A percentile compares a stretch with the other conserved stretches of the same genome.
Conservation (phyloP, 2,113 vertebrate genomes). For the Microcebus tavaratra region DNA sequence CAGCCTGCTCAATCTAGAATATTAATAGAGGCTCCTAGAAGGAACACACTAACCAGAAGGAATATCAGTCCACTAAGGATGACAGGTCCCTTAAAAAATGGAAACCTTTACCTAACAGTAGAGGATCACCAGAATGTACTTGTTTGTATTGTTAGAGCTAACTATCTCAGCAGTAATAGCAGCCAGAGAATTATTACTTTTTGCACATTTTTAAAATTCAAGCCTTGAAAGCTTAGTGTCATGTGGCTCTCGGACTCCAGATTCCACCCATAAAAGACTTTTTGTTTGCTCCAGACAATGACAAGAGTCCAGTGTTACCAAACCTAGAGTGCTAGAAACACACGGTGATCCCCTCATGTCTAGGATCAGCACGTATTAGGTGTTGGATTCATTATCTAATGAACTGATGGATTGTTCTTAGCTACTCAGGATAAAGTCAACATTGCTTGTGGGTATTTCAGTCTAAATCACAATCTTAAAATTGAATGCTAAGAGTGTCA, state of each 20-base stretch:
- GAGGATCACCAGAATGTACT: too few relatives aligned
- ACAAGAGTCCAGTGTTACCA: background rate
- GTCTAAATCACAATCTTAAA: background rate
- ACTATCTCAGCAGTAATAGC: background rate
- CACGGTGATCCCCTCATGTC: rapidly evolving
- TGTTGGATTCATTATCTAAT: background rate
- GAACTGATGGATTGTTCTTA: background rate
- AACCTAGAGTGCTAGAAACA: background rate
- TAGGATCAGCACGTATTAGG: too few relatives aligned
- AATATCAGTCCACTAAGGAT: background rate
- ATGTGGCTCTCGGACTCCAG: background rate
- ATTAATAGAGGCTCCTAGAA: background rate
- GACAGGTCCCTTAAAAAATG: rapidly evolving
- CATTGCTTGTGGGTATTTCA: background rate
- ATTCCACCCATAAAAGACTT: background rate
- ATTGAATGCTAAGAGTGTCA: background rate
- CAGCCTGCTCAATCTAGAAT: background rate
- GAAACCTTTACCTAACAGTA: background rate
- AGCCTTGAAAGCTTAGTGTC: background rate
- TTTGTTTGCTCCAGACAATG: background rate
- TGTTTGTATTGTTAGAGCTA: background rate
- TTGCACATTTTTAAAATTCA: background rate
- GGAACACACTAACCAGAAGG: background rate
- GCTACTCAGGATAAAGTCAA: background rate
- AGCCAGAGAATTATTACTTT: background rate